Conservation (phyloP, 2,888 invertebrate genomes). For the Agriotes lineatus region DNA sequence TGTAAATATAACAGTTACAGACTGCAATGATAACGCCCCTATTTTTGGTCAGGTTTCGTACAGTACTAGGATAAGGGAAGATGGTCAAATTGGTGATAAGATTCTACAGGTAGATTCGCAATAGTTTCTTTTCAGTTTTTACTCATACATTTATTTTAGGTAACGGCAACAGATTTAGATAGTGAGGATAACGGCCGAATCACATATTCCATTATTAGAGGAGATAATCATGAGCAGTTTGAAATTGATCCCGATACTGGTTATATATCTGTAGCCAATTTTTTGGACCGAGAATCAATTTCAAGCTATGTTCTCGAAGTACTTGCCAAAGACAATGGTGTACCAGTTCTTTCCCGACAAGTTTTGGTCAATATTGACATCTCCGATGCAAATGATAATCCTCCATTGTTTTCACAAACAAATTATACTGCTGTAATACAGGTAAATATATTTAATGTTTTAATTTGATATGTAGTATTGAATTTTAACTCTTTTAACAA, state of each 20-base stretch:
- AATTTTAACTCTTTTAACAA: too few species aligned
- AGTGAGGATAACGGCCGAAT: slow-evolving; percentile 84
- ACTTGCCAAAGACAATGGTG: slow-evolving; percentile 85
- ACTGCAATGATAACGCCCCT: slow-evolving; percentile 91
- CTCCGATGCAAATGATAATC: slow-evolving; percentile 92
- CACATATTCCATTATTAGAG: slow-evolving; percentile 81
- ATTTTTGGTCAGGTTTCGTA: slow-evolving; percentile 83
- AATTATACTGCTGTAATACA: slow-evolving; percentile 86
- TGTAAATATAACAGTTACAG: slow-evolving; percentile 86
- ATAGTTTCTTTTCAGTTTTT: slow-evolving; percentile 4
- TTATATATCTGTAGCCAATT: slow-evolving; percentile 78
- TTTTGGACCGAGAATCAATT: slow-evolving; percentile 86
- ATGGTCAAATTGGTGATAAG: slow-evolving; percentile 78
- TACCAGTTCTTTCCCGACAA: slow-evolving; percentile 80
- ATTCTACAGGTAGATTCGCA: slow-evolving; percentile 75
- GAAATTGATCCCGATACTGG: slow-evolving; percentile 82
- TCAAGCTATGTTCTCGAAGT: slow-evolving; percentile 84
- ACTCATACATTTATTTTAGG: slow-evolving; percentile 62
- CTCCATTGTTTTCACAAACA: slow-evolving; percentile 82
- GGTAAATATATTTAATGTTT: slow-evolving; percentile 57
- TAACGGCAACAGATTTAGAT: slow-evolving; percentile 87
- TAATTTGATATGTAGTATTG: too few species aligned
- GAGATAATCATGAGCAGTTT: slow-evolving; percentile 84
- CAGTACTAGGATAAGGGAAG: slow-evolving; percentile 82
- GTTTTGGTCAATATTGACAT: slow-evolving; percentile 84